Base-by-base conservation (phyloP, 2,113 vertebrate species). In the Ochotona curzoniae region DNA sequence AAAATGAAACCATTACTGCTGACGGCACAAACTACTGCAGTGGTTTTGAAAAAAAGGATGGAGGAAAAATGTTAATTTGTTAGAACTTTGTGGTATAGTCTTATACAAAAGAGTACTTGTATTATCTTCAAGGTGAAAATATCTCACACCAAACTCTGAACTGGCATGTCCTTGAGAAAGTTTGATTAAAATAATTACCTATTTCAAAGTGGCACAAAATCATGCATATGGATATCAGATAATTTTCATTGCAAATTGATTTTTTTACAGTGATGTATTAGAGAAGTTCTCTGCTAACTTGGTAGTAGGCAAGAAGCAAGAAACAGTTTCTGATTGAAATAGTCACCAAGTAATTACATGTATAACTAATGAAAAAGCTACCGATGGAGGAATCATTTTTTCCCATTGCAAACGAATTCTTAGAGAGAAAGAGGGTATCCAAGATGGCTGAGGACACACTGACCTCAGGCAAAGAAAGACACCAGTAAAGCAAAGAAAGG, bases 131-230 rank as follows among this genome's bases (percentile, higher is more conserved):
- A 88, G 54, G 4, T 75, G 17, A 35, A 88, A 92, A 14, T 25
- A 81, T 61, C 25, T 81, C 63, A 90, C 2, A 75, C 20, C 23
- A 73, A 86, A 76, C 87, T 95, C 38, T 70, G 35, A 88, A 44
- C n/a, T 13, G 63, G 28, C 44, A 23, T 47, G 75, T 76, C 57
- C 61, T 26, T 64, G 28, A 20, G 28, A 49, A 2, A 90, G 23
- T 85, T 94, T 66, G 26, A 13, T 85, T 95, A 75, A 83, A 93
- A 54, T 54, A 38, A 96, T 6, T 66, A 92, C 81, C 28, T 93
- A 74, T 88, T 88, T 80, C 57, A 51, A n/a, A 90, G 54, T 91
- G 23, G 14, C 90, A 51, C 9, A 93, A 30, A 80, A 51, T 26
- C 44, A 63, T 75, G 23, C 35, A 86, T 84, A 35, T 51, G 60